Evolutionary conservation across 2,888 invertebrate species (phyloP), one percentile per base, ranked within the genome.

Genomic region (Aethes cnicana): DNA sequence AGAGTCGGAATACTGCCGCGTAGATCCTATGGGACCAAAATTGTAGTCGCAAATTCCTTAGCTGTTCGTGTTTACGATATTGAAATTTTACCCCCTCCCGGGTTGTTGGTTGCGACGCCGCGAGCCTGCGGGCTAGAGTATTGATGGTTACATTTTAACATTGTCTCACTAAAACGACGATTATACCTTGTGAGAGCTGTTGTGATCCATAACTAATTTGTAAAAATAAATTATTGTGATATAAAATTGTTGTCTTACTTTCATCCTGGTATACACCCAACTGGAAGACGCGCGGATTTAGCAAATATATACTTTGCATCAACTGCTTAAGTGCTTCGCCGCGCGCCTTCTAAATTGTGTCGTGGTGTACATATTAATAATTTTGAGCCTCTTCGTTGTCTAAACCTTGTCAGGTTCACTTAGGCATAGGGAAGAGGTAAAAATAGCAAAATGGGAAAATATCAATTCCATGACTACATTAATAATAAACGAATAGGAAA

Each of bases 201-300:
- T 84, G 84, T 86, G 85, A 85, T 80, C 81, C 78, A 77, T 84
- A 79, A 83, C 80, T 84, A 82, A 81, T 84, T 89, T 89, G 89
- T 90, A 87, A 87, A 85, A 90, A 90, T 90, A 89, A 90, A 90
- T 90, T 90, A 90, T 90, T 90, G 90, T 89, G 90, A 90, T 90
- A 90, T 76, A 80, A 68, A 66, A 35, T 50, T 28, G 54, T 63
- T 54, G 63, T 61, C 58, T 63, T 69, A 69, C 58, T 64, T 62
- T 35, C 12, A n/a, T 6, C 18, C 6, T 37, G 28, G 2, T 11
- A 7, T 25, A 25, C 3, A 26, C 4, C 26, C 9, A 26, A n/a
- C n/a, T n/a, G n/a, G n/a, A n/a, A n/a, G n/a, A n/a, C n/a, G n/a
- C n/a, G n/a, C n/a, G n/a, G n/a, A n/a, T n/a, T n/a, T n/a, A n/a